Evolutionary conservation across 2,888 invertebrate species (phyloP).

Genomic region (Galerucella pusilla): DNA sequence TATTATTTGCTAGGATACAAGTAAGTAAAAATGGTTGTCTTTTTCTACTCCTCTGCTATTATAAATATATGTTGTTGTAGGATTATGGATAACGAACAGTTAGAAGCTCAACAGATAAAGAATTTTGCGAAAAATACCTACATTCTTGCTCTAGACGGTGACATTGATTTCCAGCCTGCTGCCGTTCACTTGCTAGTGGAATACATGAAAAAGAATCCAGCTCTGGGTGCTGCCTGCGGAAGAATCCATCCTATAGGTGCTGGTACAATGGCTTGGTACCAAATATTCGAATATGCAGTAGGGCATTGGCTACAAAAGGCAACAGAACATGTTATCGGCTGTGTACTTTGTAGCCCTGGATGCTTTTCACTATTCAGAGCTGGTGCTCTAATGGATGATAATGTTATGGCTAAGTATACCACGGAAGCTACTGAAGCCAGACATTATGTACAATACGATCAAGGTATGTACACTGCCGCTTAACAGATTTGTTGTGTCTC

Average conservation of each 20-base stretch:
- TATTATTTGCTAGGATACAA: conserved; percentile 88
- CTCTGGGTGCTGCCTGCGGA: conserved; percentile 82
- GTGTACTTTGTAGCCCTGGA: conserved; percentile 91
- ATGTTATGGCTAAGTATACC: conserved; percentile 90
- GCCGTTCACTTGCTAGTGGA: conserved; percentile 84
- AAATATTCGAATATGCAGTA: conserved; percentile 89
- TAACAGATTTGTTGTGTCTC: no score
- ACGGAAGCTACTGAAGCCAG: conserved; percentile 80
- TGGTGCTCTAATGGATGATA: conserved; percentile 89
- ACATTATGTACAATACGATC: conserved; percentile 93
- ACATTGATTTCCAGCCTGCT: conserved; percentile 86
- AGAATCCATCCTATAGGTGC: conserved; percentile 89
- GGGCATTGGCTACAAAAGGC: conserved; percentile 95
- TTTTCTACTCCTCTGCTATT: conserved; percentile 51
- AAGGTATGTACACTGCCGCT: conserved; percentile 68
- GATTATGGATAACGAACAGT: conserved; percentile 57
- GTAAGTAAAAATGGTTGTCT: conserved; percentile 68
- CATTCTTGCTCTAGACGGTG: conserved; percentile 86
- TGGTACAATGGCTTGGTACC: conserved; percentile 64
- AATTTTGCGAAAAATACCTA: conserved; percentile 81
- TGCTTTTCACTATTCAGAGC: conserved; percentile 92
- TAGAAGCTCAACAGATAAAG: conserved; percentile 67
- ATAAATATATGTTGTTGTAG: conserved; percentile 41
- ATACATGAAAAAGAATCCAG: conserved; percentile 85
- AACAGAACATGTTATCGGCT: conserved; percentile 90